Evolutionary conservation across 2,888 invertebrate genomes (phyloP), one percentile per base, ranked within the genome.

Genomic region (Lampropteryx suffumata): DNA sequence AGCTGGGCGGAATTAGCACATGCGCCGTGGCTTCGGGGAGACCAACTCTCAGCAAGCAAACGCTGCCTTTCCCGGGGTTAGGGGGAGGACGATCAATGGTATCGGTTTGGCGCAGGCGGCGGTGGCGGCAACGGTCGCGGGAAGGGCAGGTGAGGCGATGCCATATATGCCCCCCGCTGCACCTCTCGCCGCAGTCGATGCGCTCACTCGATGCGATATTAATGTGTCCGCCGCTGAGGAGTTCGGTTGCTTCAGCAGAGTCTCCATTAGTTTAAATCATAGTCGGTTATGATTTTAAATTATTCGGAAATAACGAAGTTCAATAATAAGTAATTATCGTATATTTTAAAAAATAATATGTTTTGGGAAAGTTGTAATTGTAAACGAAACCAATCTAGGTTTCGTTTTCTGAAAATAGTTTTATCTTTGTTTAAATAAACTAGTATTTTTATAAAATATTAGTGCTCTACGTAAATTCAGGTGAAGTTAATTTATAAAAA

Each of bases 11-110:
- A 24, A 14, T 17, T 8, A 29, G 11, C 27, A 42, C 51, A 36
- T 42, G 46, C 51, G 51, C 33, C 4, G 14, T 45, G 62, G 56
- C 65, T 65, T 62, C 56, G 59, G 53, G 67, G 64, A 54, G 64
- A 73, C 72, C 66, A 67, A 66, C 70, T 55, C 30, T 57, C 64
- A 62, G 61, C 57, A 59, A 51, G 53, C 52, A 21, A 21, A 27
- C 10, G 30, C 14, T 24, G 11, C 13, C 13, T 4, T 21, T 9
- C 43, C 27, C 11, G 28, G 30, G 32, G 17, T 21, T 9, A 9
- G 14, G 37, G 5, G 37, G 5, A n/a, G 5, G 32, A 27, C n/a
- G n/a, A n/a, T 13, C 3, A 4, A 11, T 21, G 13, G 9, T 9
- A 14, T 27, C 5, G 11, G 26, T 11, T 12, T 30, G 13, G 44